Percentiles rank a stretch among this genome's conserved stretches.
Evolutionary conservation across 2,113 vertebrate genomes (phyloP).

Genomic region (Anthoscopus minutus): DNA sequence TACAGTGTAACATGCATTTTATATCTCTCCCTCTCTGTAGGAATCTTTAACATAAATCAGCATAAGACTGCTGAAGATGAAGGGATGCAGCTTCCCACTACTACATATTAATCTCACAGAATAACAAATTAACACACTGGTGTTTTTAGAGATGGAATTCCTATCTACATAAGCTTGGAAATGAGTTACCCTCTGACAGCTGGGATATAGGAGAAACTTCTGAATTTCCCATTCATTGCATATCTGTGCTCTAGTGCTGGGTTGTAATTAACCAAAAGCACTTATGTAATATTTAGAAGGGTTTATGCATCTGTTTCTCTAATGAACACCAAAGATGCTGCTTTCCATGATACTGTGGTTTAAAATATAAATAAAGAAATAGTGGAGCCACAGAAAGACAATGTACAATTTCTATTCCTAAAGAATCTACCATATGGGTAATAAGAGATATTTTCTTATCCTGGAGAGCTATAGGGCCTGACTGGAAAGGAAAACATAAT

Average conservation of each 20-base stretch:
- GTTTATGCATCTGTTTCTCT: not conserved
- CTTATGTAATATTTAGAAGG: not conserved
- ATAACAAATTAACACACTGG: not conserved
- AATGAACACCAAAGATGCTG: not conserved
- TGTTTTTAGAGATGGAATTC: not conserved
- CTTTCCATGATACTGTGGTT: not conserved
- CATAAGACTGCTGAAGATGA: not conserved
- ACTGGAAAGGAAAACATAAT: not conserved
- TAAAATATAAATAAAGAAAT: not conserved
- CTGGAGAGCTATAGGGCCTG: not conserved
- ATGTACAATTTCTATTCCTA: not conserved
- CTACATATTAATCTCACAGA: not conserved
- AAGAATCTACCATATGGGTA: not conserved
- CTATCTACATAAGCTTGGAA: not conserved
- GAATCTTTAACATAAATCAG: not conserved
- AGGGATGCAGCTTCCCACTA: not conserved
- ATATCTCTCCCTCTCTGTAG: not conserved
- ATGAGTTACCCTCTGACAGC: not conserved
- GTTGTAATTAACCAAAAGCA: not conserved
- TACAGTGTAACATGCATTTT: not conserved
- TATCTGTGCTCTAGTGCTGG: not conserved
- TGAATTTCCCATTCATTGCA: not conserved
- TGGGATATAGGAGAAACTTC: not conserved
- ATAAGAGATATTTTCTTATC: not conserved
- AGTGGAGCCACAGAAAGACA: not conserved